phyloP scores from a whole-genome alignment of 2,888 invertebrate species.

The Unio pictorum region DNA sequence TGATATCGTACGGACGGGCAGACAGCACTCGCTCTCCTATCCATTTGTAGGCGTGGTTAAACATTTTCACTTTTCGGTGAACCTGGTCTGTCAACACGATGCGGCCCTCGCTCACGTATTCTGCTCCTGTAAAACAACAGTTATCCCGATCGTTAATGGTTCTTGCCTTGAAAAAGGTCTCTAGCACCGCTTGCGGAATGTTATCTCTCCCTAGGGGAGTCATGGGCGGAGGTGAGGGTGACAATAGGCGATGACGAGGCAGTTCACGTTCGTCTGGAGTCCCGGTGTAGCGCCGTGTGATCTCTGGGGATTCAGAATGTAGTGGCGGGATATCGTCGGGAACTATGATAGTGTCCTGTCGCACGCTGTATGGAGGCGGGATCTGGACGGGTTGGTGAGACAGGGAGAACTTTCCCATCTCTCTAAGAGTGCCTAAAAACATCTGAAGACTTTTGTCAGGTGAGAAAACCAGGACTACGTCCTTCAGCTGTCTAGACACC shows the following conservation, averaged over 20 bases:
- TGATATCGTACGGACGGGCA: conserved; percentile 37
- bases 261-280: conserved; percentile 9
- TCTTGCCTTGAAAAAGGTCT: conserved; percentile 34
- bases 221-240: conserved; percentile 30
- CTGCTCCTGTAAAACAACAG: conserved; percentile 41
- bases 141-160: conserved; percentile 42
- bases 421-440: conserved; percentile 37
- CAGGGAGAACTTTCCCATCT: conserved; percentile 42
- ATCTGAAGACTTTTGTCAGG: conserved; percentile 37
- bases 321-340: conserved; percentile 26
- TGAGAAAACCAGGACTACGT: conserved; percentile 35
- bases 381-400: conserved; percentile 35
- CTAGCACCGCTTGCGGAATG: conserved; percentile 30
- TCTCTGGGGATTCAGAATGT: conserved; percentile 13
- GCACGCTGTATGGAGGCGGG: conserved; percentile 40
- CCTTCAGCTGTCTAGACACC: conserved; percentile 30
- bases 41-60: conserved; percentile 34
- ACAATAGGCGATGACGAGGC: conserved; percentile 18
- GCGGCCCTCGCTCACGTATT: conserved; percentile 31
- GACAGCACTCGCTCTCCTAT: conserved; percentile 38
- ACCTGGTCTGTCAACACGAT: conserved; percentile 41
- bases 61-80: conserved; percentile 40
- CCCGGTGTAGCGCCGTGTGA: conserved; percentile 1
- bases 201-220: conserved; percentile 7
- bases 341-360: conserved; percentile 39